These are phyloP conservation scores for Helostoma temminkii DNA, from an alignment of 2,797 vertebrate species.

Conservation along the genomic window DNA sequence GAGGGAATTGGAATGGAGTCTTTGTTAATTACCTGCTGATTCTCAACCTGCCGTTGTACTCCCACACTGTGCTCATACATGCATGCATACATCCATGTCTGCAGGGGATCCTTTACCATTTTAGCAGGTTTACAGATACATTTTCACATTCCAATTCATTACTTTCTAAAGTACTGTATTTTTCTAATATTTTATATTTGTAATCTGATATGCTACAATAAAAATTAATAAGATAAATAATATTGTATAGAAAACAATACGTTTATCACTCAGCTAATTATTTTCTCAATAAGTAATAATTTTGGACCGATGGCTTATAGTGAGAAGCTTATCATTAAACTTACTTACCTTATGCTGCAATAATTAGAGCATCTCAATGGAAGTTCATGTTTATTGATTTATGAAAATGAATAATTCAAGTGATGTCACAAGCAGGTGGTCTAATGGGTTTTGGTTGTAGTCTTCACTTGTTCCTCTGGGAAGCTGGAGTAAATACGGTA, in stretches of 20 bases:
- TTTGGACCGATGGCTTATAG: background rate
- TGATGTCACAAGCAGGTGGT: constrained; percentile 41
- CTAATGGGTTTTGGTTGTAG: constrained; percentile 60
- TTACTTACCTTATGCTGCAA: background rate
- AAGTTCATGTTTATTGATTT: constrained; percentile 55
- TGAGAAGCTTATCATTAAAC: background rate
- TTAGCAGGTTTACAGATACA: constrained; percentile 33
- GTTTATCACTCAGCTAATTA: too few relatives aligned
- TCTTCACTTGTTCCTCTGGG: constrained; percentile 5
- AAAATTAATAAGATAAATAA: too few relatives aligned
- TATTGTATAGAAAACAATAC: too few relatives aligned
- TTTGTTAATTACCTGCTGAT: constrained; percentile 69
- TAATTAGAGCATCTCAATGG: constrained; percentile 36
- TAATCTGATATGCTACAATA: background rate
- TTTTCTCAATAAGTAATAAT: background rate
- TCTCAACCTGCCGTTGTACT: constrained; percentile 69
- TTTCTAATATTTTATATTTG: background rate
- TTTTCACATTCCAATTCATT: too few relatives aligned
- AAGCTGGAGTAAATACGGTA: constrained; percentile 38
- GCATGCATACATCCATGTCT: constrained; percentile 39
- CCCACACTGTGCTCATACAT: constrained; percentile 61
- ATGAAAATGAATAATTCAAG: constrained; percentile 65
- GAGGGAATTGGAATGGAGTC: constrained; percentile 39
- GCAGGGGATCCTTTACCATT: constrained; percentile 41
- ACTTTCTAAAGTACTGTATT: constrained; percentile 3